phyloP scores from a whole-genome alignment of 2,797 vertebrate species.

The Pseudochaenichthys georgianus region DNA sequence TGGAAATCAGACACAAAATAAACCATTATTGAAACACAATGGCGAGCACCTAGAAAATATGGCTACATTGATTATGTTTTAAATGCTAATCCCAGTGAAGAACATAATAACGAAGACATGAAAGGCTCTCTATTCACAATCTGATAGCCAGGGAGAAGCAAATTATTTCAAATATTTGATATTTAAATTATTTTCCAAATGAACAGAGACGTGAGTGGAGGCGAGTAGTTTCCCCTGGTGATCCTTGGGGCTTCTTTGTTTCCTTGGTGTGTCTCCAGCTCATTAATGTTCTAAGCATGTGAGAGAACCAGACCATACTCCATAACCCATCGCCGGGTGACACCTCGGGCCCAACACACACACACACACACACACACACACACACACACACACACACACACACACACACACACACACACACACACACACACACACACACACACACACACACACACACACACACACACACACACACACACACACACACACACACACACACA shows the following conservation, averaged over 20 bases:
- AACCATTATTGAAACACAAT: constrained; percentile 69
- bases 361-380: not conserved
- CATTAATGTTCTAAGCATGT: constrained; percentile 84
- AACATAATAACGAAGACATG: constrained; percentile 78
- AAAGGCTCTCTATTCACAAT: constrained; percentile 79
- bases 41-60: constrained; percentile 73
- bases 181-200: constrained; percentile 87
- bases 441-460: constrained; percentile 29
- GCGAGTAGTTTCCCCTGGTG: constrained; percentile 80
- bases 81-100: constrained; percentile 78
- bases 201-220: constrained; percentile 82
- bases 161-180: constrained; percentile 86
- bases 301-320: constrained; percentile 75
- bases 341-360: constrained; percentile 63
- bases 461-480: not conserved
- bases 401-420: constrained; percentile 46
- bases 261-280: constrained; percentile 81
- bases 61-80: constrained; percentile 75
- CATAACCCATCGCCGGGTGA: constrained; percentile 74
- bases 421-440: constrained; percentile 49
- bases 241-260: constrained; percentile 83
- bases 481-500: constrained; percentile 22
- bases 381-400: constrained; percentile 49
- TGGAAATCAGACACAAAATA: constrained; percentile 69
- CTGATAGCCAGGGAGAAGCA: constrained; percentile 81